A percentile compares a stretch with the other conserved stretches of the same genome.
These are phyloP conservation scores for Andrena marginata DNA, from an alignment of 2,888 invertebrate genomes.

Conservation along the genomic window DNA sequence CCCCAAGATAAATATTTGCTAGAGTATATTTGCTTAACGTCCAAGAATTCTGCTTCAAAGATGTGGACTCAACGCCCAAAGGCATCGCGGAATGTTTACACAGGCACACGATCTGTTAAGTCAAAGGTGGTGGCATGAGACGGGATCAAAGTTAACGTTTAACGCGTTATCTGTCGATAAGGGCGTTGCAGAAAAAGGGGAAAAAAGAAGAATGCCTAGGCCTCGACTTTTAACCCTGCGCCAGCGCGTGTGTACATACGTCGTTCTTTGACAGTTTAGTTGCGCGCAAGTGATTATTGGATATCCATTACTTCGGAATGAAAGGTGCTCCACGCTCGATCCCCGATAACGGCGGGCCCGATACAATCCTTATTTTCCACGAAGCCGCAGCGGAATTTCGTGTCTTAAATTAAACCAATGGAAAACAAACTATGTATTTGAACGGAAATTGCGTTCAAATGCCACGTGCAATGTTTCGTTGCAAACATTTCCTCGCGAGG, in stretches of 20 bases:
- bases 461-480: neutral
- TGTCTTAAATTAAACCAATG: no score
- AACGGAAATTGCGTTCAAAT: no score
- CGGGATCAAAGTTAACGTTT: conserved; percentile 40
- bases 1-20: no score
- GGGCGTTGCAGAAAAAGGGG: no score
- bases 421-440: no score
- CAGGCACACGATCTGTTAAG: no score
- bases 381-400: neutral
- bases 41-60: no score
- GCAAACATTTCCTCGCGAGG: no score
- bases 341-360: conserved; percentile 8
- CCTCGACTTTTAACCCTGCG: conserved; percentile 48
- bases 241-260: conserved; percentile 1
- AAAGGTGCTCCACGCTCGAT: conserved; percentile 28
- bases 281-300: conserved; percentile 54
- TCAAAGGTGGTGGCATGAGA: no score
- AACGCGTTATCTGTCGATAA: conserved; percentile 24
- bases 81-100: no score
- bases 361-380: conserved; percentile 17
- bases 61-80: no score
- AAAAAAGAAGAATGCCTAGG: conserved; percentile 3
- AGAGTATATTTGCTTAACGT: no score
- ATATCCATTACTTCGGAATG: conserved; percentile 65
- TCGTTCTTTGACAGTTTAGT: conserved; percentile 46